A percentile compares a stretch with the other conserved stretches of the same genome.
These are phyloP conservation scores for Litocranius walleri DNA, from an alignment of 2,113 vertebrate genomes.

Conservation along the genomic window DNA sequence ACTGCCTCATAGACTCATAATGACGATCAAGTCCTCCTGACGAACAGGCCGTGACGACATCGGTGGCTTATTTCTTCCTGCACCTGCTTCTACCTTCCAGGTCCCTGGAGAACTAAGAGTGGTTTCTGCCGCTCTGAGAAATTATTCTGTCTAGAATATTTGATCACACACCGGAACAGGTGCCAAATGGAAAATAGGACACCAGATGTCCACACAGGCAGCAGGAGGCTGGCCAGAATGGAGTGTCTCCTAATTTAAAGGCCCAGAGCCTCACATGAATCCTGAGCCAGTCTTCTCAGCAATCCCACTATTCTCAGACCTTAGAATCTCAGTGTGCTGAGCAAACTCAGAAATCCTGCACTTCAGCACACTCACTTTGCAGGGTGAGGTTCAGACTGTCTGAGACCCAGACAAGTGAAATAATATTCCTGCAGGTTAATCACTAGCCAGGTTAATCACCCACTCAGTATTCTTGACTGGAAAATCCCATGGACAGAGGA, in stretches of 20 bases:
- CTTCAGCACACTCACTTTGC: background rate
- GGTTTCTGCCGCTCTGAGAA: slow-evolving; percentile 32
- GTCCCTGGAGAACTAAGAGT: background rate
- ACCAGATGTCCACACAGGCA: background rate
- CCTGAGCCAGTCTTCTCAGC: background rate
- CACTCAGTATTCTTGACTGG: background rate
- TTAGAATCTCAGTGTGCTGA: background rate
- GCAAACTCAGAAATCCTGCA: background rate
- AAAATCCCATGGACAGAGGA: background rate
- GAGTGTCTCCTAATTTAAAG: background rate
- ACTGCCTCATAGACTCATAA: background rate
- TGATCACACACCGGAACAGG: background rate
- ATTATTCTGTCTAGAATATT: slow-evolving; percentile 22
- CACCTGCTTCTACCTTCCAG: slow-evolving; percentile 40
- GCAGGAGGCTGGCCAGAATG: background rate
- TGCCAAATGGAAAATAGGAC: background rate
- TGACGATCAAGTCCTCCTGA: background rate
- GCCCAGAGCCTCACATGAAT: background rate
- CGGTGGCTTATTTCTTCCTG: slow-evolving; percentile 21
- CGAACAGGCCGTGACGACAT: background rate
- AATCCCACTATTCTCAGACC: background rate
- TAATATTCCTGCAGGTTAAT: background rate
- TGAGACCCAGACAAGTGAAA: background rate
- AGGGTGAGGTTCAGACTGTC: background rate
- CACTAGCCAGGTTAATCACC: background rate